These are phyloP conservation scores for Perccottus glenii DNA, from an alignment of 2,113 vertebrate species.

Conservation along the genomic window DNA sequence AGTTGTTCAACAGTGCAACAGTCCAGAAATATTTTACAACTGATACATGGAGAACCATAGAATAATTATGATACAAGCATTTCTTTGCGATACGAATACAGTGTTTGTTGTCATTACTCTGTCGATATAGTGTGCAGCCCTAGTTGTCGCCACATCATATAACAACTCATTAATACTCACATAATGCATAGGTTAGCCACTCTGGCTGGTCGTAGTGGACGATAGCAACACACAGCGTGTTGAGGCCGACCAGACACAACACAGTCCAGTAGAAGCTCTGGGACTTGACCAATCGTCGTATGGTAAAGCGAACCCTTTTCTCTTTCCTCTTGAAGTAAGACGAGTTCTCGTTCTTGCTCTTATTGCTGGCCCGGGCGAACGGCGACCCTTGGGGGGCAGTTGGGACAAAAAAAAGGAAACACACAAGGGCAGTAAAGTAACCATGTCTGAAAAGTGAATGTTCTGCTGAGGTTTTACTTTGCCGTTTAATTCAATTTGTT, in stretches of 20 bases:
- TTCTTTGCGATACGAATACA: too few relatives aligned
- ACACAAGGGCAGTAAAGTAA: conserved; percentile 49
- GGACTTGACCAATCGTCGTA: conserved; percentile 94
- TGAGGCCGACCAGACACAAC: conserved; percentile 92
- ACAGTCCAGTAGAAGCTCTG: conserved; percentile 98
- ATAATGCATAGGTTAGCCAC: conserved; percentile 90
- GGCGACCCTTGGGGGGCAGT: conserved; percentile 87
- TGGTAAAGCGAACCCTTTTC: conserved; percentile 95
- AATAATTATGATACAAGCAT: too few relatives aligned
- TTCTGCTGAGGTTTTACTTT: neutral
- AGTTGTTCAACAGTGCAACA: neutral
- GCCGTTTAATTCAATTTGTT: neutral
- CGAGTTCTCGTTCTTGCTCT: conserved; percentile 91
- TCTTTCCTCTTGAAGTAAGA: conserved; percentile 94
- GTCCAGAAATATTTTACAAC: too few relatives aligned
- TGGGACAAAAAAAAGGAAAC: conserved; percentile 15
- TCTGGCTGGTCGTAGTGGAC: conserved; percentile 95
- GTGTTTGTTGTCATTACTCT: too few relatives aligned
- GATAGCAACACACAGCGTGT: conserved; percentile 93
- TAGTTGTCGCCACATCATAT: neutral
- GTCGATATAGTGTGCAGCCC: too few relatives aligned
- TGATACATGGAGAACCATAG: too few relatives aligned
- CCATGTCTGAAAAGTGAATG: neutral
- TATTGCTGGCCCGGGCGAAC: conserved; percentile 89
- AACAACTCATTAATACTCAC: conserved; percentile 76